Evolutionary conservation across 2,797 vertebrate genomes (phyloP).

Genomic region (Danio kyathit): DNA sequence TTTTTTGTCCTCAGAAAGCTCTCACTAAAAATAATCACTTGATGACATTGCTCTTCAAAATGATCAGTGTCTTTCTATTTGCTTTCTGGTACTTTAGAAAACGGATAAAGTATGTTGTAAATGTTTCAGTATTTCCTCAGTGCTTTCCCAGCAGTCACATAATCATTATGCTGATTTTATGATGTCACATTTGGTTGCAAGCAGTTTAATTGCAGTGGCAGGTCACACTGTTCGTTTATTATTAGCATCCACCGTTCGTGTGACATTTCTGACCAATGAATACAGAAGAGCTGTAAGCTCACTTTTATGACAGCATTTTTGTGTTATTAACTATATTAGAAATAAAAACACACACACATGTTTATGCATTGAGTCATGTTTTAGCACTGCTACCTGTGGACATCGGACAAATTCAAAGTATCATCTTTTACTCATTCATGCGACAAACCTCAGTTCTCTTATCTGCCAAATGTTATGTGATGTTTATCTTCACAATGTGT

Average conservation of each 20-base stretch:
- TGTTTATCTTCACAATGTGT: neutral
- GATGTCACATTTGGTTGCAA: neutral
- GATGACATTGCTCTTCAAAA: neutral
- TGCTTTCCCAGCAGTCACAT: conserved; percentile 6
- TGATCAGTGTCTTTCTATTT: neutral
- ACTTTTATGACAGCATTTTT: neutral
- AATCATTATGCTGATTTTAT: conserved; percentile 24
- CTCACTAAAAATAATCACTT: conserved; percentile 1
- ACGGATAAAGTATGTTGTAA: neutral
- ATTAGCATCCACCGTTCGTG: neutral
- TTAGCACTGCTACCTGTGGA: neutral
- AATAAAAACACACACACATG: too few species aligned
- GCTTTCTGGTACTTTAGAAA: neutral
- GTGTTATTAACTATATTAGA: too few species aligned
- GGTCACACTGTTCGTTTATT: neutral
- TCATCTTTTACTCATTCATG: too few species aligned
- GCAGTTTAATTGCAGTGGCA: neutral
- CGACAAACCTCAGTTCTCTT: neutral
- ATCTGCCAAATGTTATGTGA: neutral
- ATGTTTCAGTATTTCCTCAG: conserved; percentile 6
- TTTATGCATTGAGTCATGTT: neutral
- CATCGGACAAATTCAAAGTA: too few species aligned
- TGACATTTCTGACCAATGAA: neutral
- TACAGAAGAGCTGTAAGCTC: neutral
- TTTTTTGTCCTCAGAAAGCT: neutral